Evolutionary conservation across 2,113 vertebrate genomes (phyloP), one percentile per base, ranked within the genome.

Genomic region (Amia ocellicauda): DNA sequence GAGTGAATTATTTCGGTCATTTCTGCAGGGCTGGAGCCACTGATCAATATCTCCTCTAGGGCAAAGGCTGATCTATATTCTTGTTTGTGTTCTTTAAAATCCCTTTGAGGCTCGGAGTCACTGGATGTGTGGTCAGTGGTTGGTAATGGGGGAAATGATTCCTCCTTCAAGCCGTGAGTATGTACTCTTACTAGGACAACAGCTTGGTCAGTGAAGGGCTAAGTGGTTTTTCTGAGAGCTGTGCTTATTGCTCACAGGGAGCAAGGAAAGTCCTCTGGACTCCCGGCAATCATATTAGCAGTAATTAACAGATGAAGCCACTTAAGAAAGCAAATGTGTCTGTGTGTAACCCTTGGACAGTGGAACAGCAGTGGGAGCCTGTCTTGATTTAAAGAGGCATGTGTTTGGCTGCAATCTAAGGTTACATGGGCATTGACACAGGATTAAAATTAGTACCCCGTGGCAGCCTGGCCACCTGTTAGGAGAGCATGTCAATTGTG

Each of bases 371-470:
- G 16, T 47, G 11, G 13, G n/a, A n/a, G n/a, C n/a, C n/a, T 17
- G 16, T 17, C 28, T 56, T 29, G 7, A 8, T 56, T 56, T 31
- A 29, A n/a, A n/a, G n/a, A 56, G 54, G 28, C 54, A 28, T 56
- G 54, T 16, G 54, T 7, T 56, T 7, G 28, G 16, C n/a, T 4
- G 5, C n/a, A n/a, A 22, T 3, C 13, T 56, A 29, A 4, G 28
- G 54, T 56, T 29, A 29, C 54, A 19, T 3, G 16, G 7, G 45
- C 45, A 16, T 56, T 28, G 27, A 56, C 27, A 56, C 16, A 31
- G 28, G 54, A 16, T n/a, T 29, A 28, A 24, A n/a, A 31, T 14
- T 27, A 29, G 17, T 16, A 29, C 54, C 54, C 27, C 16, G n/a
- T 19, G 27, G 54, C 13, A 17, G 24, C 2, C n/a, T 17, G 52